Base-by-base conservation (phyloP, 2,888 invertebrate genomes). In the Calephelis perditalis region DNA sequence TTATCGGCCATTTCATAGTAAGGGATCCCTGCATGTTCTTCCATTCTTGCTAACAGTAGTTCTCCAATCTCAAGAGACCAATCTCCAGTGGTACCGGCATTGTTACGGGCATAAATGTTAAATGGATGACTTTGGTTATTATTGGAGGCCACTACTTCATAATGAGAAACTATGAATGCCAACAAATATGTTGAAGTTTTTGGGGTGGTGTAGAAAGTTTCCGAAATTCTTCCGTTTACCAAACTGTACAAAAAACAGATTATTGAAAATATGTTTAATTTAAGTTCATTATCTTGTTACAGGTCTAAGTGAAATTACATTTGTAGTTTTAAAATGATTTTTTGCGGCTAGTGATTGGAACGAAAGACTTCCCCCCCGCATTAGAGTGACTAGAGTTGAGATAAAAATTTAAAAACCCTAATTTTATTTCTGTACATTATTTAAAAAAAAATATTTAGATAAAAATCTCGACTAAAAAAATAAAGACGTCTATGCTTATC, bases 161-260 rank as follows among this genome's bases (percentile, higher is more conserved):
- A 94, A 69, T 96, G 94, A n/a, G 96, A 96, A 0, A 98, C 94
- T 2, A 97, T 93, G 73, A 98, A 94, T 0, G 97, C 97, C 11
- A 97, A 90, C 55, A 98, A 86, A 73, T 98, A 98, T 0, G 96
- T 95, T 0, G 96, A 95, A 91, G 96, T 97, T 15, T 77, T 64
- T 0, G 94, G 93, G 0, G 94, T 93, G 11, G 89, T 88, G 66
- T 83, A 67, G 74, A 93, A 94, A 0, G 76, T 75, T 65, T 91
- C 90, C 0, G 82, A 68, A 2, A 81, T 58, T 63, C 82, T 76
- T 54, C 79, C 80, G 26, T 70, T 70, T n/a, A 2, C 3, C 35
- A 54, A 36, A 36, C 52, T 54, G 35, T n/a, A 11, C 11, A 4
- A 54, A 26, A 6, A 52, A 26, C 3, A 47, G 1, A 47, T 26